A percentile compares a stretch with the other conserved stretches of the same genome.
phyloP scores from a whole-genome alignment of 2,797 vertebrate species.

The Pseudochirops cupreus region DNA sequence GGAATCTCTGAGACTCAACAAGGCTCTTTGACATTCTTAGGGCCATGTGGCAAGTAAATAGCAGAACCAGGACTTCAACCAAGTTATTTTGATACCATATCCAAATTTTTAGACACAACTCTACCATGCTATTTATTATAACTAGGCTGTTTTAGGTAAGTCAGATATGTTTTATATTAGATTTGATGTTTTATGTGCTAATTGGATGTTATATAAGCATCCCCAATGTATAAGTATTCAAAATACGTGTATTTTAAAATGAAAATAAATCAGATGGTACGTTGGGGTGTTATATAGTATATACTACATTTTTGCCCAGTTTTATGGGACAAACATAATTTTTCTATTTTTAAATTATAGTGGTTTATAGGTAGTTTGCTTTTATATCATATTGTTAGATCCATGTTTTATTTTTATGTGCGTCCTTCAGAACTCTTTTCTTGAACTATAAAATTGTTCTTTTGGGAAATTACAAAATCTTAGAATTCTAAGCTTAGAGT shows the following conservation, averaged over 20 bases:
- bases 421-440: background rate
- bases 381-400: background rate
- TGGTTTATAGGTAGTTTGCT: background rate
- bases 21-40: background rate
- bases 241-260: background rate
- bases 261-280: background rate
- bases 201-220: background rate
- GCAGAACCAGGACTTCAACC: conserved; percentile 1
- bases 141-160: background rate
- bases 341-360: background rate
- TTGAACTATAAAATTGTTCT: background rate
- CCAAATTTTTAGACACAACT: background rate
- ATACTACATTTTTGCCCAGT: background rate
- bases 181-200: background rate
- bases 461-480: background rate
- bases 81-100: background rate
- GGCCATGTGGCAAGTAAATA: background rate
- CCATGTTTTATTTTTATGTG: background rate
- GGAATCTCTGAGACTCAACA: conserved; percentile 3
- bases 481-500: background rate
- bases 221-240: background rate
- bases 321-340: background rate
- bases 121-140: background rate
- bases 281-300: background rate
- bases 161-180: background rate